Percentiles rank a stretch among this genome's conserved stretches.
phyloP scores from a whole-genome alignment of 2,113 vertebrate genomes.

The Muscicapa adusta region DNA sequence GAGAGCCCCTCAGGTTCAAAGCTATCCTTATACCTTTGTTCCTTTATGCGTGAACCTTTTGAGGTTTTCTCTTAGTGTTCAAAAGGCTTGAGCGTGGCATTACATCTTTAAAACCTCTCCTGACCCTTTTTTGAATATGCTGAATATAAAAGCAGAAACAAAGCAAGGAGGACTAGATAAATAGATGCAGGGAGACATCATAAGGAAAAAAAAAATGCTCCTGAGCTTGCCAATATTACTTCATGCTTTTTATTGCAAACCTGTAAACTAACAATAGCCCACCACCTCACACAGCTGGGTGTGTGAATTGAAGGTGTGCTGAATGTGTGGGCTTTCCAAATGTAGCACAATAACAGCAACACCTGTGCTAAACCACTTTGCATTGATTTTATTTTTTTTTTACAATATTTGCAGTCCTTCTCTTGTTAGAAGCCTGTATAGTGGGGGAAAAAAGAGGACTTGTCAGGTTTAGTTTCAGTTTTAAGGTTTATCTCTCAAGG shows the following conservation, averaged over 20 bases:
- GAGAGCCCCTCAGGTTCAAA: slow-evolving; percentile 41
- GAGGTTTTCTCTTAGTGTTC: slow-evolving; percentile 22
- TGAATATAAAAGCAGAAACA: slow-evolving; percentile 39
- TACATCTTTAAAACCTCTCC: slow-evolving; percentile 51
- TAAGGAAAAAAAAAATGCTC: neutral
- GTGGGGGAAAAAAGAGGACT: neutral
- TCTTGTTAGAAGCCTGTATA: neutral
- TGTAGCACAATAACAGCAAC: neutral
- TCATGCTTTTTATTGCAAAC: slow-evolving; percentile 42
- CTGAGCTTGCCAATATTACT: slow-evolving; percentile 50
- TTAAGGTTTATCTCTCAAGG: neutral
- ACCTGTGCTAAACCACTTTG: slow-evolving; percentile 47
- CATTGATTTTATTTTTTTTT: neutral
- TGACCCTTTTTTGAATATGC: slow-evolving; percentile 60
- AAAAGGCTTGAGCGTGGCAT: slow-evolving; percentile 34
- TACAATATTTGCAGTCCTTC: neutral
- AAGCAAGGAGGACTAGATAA: slow-evolving; percentile 35
- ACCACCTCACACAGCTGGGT: slow-evolving; percentile 28
- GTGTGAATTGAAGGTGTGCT: slow-evolving; percentile 6
- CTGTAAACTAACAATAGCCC: slow-evolving; percentile 49
- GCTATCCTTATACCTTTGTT: slow-evolving; percentile 37
- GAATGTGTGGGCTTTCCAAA: slow-evolving; percentile 53
- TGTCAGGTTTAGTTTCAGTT: neutral
- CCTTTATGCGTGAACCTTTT: slow-evolving; percentile 35
- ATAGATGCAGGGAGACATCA: slow-evolving; percentile 40